Evolutionary conservation across 1,140 invertebrate genomes (phyloP), one percentile per base, ranked within the genome.

Genomic region (Cotesia vestalis): DNA sequence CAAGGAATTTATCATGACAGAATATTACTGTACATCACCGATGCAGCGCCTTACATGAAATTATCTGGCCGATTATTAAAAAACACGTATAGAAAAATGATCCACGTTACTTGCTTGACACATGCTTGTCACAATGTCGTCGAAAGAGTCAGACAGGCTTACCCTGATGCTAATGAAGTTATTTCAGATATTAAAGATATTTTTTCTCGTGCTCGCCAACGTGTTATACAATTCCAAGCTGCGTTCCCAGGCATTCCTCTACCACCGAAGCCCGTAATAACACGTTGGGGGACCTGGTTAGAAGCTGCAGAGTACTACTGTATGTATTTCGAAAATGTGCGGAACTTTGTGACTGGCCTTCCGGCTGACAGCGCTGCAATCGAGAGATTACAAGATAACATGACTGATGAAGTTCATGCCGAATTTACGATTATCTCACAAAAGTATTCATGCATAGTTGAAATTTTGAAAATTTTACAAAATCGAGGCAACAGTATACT

Each of bases 31-130:
- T 55, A 55, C 12, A 12, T 17, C 2, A 9, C 53, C 5, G 53
- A 55, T 55, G 53, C 53, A 55, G 53, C 53, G 12, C 12, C 53
- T 5, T 55, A 55, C 3, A 55, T 55, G 53, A 55, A 55, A 17
- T 4, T 4, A 14, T 55, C 53, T 12, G 12, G 1, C 17, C 12
- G 53, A 12, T 55, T 55, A 12, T 55, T 17, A 12, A 4, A 0
- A 4, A 17, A 4, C 4, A 55, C 2, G 17, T 55, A 55, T 55
- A 4, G 17, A 12, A 55, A 55, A 12, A 55, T 55, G 53, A 4
- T 55, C 17, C 12, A 55, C 53, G 53, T 55, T 8, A 8, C 53
- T 12, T 55, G 53, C 11, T 17, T 55, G 4, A 3, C 17, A 55
- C 53, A 55, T 17, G 53, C 12, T 12, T 14, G 12, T n/a, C 53